phyloP scores from a whole-genome alignment of 2,113 vertebrate genomes.

The Tylochromis polylepis region DNA sequence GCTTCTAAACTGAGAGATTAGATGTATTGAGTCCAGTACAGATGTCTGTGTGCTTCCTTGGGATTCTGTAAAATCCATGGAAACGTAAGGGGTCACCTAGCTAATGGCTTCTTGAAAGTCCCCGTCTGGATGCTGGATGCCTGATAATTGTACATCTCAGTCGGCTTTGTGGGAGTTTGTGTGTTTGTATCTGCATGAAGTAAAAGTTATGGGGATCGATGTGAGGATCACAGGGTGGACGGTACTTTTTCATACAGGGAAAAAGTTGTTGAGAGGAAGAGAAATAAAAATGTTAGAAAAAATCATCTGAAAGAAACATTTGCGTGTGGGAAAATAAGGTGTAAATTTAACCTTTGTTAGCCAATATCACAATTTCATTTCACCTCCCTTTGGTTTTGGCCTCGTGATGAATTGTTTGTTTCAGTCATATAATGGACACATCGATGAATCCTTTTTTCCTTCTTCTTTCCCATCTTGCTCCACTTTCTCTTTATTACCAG shows the following conservation, averaged over 20 bases:
- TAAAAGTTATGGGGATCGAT: not conserved
- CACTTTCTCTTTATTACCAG: conserved; percentile 14
- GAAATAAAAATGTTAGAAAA: not conserved
- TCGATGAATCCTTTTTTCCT: not conserved
- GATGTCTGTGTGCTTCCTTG: not conserved
- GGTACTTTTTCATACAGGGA: not conserved
- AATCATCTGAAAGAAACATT: not conserved
- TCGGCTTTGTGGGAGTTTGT: not conserved
- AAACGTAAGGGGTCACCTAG: conserved; percentile 3
- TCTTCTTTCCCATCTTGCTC: not conserved
- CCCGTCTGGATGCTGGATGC: not conserved
- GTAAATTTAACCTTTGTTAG: not conserved
- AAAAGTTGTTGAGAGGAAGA: not conserved
- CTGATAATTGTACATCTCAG: conserved; percentile 23
- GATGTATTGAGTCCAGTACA: not conserved
- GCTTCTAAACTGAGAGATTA: not conserved
- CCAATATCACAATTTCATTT: not conserved
- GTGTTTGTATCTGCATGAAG: not conserved
- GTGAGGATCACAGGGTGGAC: not conserved
- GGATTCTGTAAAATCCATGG: conserved; percentile 11
- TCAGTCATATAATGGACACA: not conserved
- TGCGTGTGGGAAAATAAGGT: not conserved
- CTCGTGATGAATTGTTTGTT: not conserved
- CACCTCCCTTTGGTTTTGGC: not conserved
- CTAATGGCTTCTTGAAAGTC: conserved; percentile 29